Base-by-base conservation (phyloP, 2,888 invertebrate species). In the Pseudococcus jackbeardsleyi region DNA sequence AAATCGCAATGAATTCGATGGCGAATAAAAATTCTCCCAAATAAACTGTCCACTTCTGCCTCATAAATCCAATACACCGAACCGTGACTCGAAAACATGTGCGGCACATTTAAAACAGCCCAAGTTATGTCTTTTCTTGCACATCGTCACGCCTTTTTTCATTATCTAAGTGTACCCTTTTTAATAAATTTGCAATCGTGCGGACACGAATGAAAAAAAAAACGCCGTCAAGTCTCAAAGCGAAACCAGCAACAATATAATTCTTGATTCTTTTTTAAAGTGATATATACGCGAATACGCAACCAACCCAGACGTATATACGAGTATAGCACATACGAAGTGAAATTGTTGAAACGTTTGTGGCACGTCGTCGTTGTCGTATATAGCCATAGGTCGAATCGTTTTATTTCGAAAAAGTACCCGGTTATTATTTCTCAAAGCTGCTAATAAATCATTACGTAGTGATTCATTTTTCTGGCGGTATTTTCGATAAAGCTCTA, bases 81-180 rank as follows among this genome's bases (percentile, higher is more conserved):
- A 64, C 64, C 64, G 22, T 64, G 64, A 64, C 64, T 64, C 12
- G 64, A 19, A 64, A 64, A 19, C 22, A 64, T 22, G 64, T 64
- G 64, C 64, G 19, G 19, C 17, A 50, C 19, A 64, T 64, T 77
- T 77, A 39, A 77, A 77, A 77, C 26, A 77, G 77, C 39, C 39
- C 77, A 39, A 77, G 26, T 77, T 77, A 77, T 77, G 33, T 39
- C 77, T 77, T 77, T 77, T 33, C 77, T 77, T 39, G 77, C 39
- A 26, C 77, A 77, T 77, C 17, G 77, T 77, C 39, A 77, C 77
- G 77, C 77, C 77, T 77, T 39, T 77, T 77, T 77, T 77, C 77
- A 77, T 77, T 77, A 77, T 77, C 77, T 77, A 77, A 77, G 77
- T 77, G 77, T 33, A 77, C 77, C 77, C 77, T 77, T 77, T 77